Evolutionary conservation across 2,113 vertebrate genomes (phyloP).

Genomic region (Bos indicus): DNA sequence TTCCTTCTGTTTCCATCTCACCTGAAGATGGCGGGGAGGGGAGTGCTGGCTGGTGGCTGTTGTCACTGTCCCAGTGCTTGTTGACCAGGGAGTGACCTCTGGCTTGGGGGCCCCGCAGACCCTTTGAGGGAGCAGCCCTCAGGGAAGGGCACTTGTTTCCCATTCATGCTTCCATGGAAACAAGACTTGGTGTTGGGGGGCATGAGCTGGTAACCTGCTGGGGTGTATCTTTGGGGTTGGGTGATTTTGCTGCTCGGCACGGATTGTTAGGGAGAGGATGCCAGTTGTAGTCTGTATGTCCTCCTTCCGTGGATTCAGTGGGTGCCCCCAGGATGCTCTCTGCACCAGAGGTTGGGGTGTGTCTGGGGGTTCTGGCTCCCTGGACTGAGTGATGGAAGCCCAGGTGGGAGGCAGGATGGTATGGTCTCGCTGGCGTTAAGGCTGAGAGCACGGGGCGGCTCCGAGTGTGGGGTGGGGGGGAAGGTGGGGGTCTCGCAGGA

Average conservation of each 20-base stretch:
- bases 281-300: too few relatives aligned
- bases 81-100: neutral
- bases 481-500: neutral
- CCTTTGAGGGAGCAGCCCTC: neutral
- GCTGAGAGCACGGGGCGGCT: fast-evolving
- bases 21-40: neutral
- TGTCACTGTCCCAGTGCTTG: neutral
- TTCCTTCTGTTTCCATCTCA: neutral
- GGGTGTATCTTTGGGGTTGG: neutral
- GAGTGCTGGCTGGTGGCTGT: neutral
- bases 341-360: neutral
- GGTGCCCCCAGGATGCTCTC: neutral
- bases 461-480: neutral
- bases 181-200: too few relatives aligned
- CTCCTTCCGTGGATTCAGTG: neutral
- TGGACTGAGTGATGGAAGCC: neutral
- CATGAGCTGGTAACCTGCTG: neutral
- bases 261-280: neutral
- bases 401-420: too few relatives aligned
- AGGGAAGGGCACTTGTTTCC: neutral
- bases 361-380: fast-evolving
- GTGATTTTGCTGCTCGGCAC: neutral
- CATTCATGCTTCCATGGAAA: neutral
- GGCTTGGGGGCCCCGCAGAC: neutral
- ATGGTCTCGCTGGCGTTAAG: neutral